Evolutionary conservation across 1,140 invertebrate genomes (phyloP), one percentile per base, ranked within the genome.

Genomic region (Heliconius himera): DNA sequence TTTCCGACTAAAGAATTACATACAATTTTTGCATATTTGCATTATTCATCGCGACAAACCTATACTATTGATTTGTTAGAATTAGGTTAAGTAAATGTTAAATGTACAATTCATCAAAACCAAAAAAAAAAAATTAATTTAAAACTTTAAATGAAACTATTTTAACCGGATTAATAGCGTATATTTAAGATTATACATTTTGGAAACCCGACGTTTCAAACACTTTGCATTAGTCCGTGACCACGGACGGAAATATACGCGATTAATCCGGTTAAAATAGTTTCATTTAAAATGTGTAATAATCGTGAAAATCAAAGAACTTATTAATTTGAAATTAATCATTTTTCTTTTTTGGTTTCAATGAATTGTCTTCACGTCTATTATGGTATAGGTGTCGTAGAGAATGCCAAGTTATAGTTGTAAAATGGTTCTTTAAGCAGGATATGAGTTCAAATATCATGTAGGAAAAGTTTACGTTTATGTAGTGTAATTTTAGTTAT

Each of bases 11-110:
- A 75, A 85, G 89, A 88, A 89, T 88, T 88, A 88, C 89, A 89
- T 85, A 85, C 81, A 85, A 84, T 85, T 89, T 92, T 89, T 87
- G 86, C 90, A 91, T 91, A 85, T 66, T 81, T 89, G 86, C 86
- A 91, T 91, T 87, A 91, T 91, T 91, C 88, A 91, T 90, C 76
- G 75, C 56, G 26, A 33, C 72, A 36, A 74, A 72, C 71, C n/a
- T 56, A 3, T 11, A 54, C 72, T 81, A 79, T 81, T 79, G 72
- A 83, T 83, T 79, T 51, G 75, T 73, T 56, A 51, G 70, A 83
- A 81, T 83, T 77, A 72, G 79, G 74, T 77, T 81, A 75, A n/a
- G 16, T 56, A 77, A 79, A 71, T 75, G 60, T 66, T 66, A 29
- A 22, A 66, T 29, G 60, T 18, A 51, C n/a, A 26, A 26, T 26